Evolutionary conservation across 92 coral and sea anemone species (phyloP).

Genomic region (Palythoa heliodiscus): DNA sequence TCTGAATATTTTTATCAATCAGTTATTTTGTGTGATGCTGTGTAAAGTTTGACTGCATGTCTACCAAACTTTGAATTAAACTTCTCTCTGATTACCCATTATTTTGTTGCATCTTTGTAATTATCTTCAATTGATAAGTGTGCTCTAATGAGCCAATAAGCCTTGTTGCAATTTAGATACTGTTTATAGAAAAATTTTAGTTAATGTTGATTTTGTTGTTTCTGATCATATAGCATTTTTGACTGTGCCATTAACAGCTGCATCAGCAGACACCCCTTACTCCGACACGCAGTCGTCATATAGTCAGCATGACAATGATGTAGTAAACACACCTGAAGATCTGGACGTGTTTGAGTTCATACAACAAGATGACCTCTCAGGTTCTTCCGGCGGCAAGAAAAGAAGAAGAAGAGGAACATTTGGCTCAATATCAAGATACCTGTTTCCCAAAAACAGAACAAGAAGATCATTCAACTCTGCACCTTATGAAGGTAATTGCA

Average conservation of each 20-base stretch:
- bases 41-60: too few relatives aligned
- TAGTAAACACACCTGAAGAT: constrained; percentile 55
- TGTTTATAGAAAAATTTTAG: too few relatives aligned
- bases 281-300: constrained; percentile 29
- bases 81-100: too few relatives aligned
- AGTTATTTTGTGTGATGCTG: too few relatives aligned
- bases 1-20: too few relatives aligned
- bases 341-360: constrained; percentile 74
- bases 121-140: too few relatives aligned
- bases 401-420: constrained; percentile 64
- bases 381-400: constrained; percentile 47
- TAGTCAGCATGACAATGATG: constrained; percentile 36
- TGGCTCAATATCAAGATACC: constrained; percentile 75
- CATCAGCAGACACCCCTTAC: not conserved
- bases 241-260: constrained; percentile 12
- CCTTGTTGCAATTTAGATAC: too few relatives aligned
- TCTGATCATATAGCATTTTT: constrained; percentile 13
- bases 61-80: too few relatives aligned
- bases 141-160: too few relatives aligned
- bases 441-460: constrained; percentile 41
- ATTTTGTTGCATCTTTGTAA: too few relatives aligned
- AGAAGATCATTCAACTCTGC: constrained; percentile 12
- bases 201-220: not conserved
- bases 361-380: constrained; percentile 30
- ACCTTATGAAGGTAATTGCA: constrained; percentile 26